Evolutionary conservation across 2,797 vertebrate genomes (phyloP).

Genomic region (Siniperca undulata): DNA sequence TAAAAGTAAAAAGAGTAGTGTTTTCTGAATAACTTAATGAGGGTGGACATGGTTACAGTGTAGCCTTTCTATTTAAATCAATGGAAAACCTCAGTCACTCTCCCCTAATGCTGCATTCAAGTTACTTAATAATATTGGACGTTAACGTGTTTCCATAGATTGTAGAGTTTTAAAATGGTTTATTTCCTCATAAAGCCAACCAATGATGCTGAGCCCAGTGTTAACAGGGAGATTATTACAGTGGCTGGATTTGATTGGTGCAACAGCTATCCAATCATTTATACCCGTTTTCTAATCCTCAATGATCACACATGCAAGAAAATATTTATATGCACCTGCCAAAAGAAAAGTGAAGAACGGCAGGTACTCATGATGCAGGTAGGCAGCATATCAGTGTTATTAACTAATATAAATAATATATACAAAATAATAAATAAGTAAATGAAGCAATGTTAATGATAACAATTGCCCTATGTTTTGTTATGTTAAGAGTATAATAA

Average conservation of each 20-base stretch:
- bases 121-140: background rate
- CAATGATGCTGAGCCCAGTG: background rate
- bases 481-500: background rate
- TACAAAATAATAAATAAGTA: background rate
- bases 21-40: background rate
- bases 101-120: background rate
- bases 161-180: background rate
- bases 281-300: background rate
- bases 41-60: background rate
- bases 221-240: background rate
- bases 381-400: background rate
- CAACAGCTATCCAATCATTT: background rate
- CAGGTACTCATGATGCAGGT: slow-evolving; percentile 9
- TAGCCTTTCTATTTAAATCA: background rate
- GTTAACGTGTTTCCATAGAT: background rate
- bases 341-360: background rate
- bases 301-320: background rate
- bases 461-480: no score
- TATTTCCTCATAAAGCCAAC: background rate
- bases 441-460: background rate
- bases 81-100: background rate
- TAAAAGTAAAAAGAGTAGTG: background rate
- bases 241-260: background rate
- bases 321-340: background rate
- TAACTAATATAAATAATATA: no score